phyloP scores from a whole-genome alignment of 2,113 vertebrate species.

The Egretta garzetta region DNA sequence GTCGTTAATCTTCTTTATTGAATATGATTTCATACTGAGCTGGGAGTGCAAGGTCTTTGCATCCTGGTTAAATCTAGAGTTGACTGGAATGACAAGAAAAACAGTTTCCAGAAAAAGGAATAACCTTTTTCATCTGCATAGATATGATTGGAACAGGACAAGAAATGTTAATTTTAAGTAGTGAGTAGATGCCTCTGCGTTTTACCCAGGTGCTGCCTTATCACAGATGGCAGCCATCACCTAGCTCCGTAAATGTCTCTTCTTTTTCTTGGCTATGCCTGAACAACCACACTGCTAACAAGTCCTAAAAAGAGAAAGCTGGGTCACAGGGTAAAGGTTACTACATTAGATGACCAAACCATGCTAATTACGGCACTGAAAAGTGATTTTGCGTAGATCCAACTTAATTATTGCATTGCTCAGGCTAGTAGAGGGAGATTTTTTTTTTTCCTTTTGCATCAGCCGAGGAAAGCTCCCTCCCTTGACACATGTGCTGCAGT shows the following conservation, averaged over 20 bases:
- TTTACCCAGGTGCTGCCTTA: background rate
- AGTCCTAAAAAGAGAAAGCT: background rate
- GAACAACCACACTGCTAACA: background rate
- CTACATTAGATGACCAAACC: background rate
- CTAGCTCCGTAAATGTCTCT: accelerated
- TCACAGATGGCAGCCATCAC: accelerated
- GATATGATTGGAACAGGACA: background rate
- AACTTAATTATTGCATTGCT: background rate
- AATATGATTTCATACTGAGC: background rate
- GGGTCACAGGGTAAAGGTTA: background rate
- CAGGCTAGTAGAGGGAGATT: background rate
- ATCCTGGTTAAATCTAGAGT: background rate
- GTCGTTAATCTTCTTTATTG: background rate
- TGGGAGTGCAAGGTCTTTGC: background rate
- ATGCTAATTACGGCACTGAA: background rate
- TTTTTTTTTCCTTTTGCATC: background rate
- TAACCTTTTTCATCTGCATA: background rate
- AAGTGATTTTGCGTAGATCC: background rate
- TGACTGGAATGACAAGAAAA: background rate
- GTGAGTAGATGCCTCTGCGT: background rate
- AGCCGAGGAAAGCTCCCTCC: background rate
- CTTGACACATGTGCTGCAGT: background rate
- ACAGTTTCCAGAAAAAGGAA: background rate
- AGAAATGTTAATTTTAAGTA: background rate
- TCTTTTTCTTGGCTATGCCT: background rate